Conservation (phyloP, 2,113 vertebrate genomes). For the Tautogolabrus adspersus region DNA sequence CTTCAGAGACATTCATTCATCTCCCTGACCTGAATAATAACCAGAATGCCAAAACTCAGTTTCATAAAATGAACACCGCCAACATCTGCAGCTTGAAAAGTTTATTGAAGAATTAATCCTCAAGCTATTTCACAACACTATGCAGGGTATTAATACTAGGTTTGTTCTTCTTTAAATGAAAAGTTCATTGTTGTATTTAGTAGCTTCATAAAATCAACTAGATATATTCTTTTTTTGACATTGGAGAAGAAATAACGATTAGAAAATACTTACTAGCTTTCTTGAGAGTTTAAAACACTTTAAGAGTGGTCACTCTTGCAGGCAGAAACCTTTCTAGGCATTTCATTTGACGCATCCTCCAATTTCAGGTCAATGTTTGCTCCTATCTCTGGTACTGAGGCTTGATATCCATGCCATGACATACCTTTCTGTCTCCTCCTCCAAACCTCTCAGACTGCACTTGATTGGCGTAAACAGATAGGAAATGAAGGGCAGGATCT, state of each 20-base stretch:
- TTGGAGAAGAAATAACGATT: background rate
- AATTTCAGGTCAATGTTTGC: slow-evolving; percentile 15
- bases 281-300: background rate
- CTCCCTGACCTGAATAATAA: slow-evolving; percentile 9
- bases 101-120: slow-evolving; percentile 30
- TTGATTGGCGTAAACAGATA: slow-evolving; percentile 45
- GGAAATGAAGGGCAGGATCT: slow-evolving; percentile 62
- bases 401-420: slow-evolving; percentile 16
- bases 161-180: slow-evolving; percentile 18
- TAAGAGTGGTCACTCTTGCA: background rate
- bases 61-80: slow-evolving; percentile 22
- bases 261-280: background rate
- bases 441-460: slow-evolving; percentile 25
- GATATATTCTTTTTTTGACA: background rate
- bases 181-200: slow-evolving; percentile 21
- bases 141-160: slow-evolving; percentile 13
- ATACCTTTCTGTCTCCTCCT: slow-evolving; percentile 19
- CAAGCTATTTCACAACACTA: slow-evolving; percentile 18
- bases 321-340: background rate
- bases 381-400: background rate
- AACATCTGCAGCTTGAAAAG: slow-evolving; percentile 18
- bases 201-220: background rate
- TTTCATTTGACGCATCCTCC: background rate
- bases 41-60: slow-evolving; percentile 15
- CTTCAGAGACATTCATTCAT: slow-evolving; percentile 23